Base-by-base conservation (phyloP, 2,113 vertebrate genomes). In the Barnardius zonarius region DNA sequence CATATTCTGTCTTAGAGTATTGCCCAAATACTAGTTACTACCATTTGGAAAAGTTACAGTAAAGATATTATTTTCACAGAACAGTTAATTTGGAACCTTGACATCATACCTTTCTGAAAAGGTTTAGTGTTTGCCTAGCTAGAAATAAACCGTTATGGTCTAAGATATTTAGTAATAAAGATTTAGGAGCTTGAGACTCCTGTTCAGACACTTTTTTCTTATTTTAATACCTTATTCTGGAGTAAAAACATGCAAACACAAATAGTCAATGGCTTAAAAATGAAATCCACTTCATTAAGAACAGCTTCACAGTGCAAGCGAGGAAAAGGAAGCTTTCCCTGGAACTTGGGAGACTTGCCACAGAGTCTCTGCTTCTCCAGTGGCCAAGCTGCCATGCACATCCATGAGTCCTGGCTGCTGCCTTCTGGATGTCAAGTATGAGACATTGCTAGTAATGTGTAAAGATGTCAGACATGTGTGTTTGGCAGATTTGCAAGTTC, bases 291-390 rank as follows among this genome's bases (percentile, higher is more conserved):
- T 11, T 63, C 11, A 5, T 35, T 2, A 30, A 31, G 55, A 16
- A 10, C 0, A 37, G 54, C 28, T 28, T 13, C 33, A 7, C 39
- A 6, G 33, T 2, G 13, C 68, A 51, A 59, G 8, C 0, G 17
- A 72, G 51, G 49, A 46, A 61, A 52, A 46, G 17, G 15, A 55
- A 14, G 16, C 33, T 70, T 64, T 22, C 20, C 39, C 69, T 23
- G 73, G 61, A 37, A 74, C 28, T 2, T 17, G 37, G 81, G 69
- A 81, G 54, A 2, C 33, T 37, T 37, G n/a, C 30, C 79, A 33
- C 59, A 33, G 39, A 16, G 13, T 5, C 72, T 41, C 14, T 59
- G 92, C 54, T 24, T 44, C 37, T 19, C 37, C 59, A 31, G 57
- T 51, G 33, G 86, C 88, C 3, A 5, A 31, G 62, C 64, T 43